Evolutionary conservation across 2,113 vertebrate species (phyloP).

Genomic region (Ceratotherium simum): DNA sequence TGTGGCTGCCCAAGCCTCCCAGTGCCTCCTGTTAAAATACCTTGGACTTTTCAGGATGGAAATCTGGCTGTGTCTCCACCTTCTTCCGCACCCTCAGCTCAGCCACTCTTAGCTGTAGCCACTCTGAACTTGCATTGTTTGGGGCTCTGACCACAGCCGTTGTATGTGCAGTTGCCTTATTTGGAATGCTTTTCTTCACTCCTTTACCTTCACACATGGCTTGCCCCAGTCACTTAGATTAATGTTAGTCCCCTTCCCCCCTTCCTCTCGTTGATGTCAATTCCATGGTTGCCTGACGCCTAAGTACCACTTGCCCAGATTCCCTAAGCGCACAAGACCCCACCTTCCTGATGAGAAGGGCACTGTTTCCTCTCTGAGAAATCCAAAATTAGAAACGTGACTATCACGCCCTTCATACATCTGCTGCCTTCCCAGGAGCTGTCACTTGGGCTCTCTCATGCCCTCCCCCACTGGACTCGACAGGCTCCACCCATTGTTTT

Average conservation of each 20-base stretch:
- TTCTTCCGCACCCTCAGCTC: background rate
- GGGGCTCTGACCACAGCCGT: background rate
- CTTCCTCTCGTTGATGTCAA: background rate
- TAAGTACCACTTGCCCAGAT: background rate
- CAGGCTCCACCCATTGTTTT: background rate
- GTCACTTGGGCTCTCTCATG: background rate
- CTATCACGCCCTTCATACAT: background rate
- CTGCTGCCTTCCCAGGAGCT: background rate
- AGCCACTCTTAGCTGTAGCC: background rate
- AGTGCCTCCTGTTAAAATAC: background rate
- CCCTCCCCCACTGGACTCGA: background rate
- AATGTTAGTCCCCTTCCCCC: background rate
- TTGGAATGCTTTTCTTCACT: conserved; percentile 14
- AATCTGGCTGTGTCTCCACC: background rate
- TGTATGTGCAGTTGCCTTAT: background rate
- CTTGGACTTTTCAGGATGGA: background rate
- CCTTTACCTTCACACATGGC: background rate
- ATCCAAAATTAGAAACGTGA: background rate
- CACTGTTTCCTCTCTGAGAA: background rate
- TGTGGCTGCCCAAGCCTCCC: background rate
- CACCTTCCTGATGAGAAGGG: background rate
- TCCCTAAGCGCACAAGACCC: background rate
- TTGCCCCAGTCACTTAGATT: background rate
- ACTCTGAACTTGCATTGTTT: background rate
- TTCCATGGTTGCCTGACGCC: background rate